phyloP scores from a whole-genome alignment of 2,113 vertebrate species.

The Hydrochoerus hydrochaeris region DNA sequence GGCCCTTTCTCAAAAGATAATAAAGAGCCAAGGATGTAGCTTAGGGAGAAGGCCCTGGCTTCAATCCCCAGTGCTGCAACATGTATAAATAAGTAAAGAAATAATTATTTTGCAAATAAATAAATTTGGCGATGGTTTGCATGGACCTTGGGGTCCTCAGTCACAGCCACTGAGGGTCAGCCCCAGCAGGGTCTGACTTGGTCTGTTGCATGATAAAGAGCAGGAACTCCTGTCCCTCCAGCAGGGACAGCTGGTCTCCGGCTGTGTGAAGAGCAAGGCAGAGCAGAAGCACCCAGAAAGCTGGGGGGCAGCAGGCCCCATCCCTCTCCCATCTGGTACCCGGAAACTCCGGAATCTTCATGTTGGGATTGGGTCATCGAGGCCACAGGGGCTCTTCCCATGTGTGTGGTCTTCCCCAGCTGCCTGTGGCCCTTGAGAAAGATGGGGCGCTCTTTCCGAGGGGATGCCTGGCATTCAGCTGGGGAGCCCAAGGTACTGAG shows the following conservation, averaged over 20 bases:
- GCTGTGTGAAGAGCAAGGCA: background rate
- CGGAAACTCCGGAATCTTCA: background rate
- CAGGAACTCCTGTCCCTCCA: background rate
- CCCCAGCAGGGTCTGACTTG: background rate
- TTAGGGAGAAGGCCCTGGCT: background rate
- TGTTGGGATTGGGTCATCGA: fast-evolving
- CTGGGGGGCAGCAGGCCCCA: background rate
- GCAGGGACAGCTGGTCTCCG: background rate
- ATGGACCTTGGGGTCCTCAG: background rate
- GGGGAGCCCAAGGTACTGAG: background rate
- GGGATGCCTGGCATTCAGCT: background rate
- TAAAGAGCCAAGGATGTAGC: background rate
- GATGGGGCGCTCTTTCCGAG: background rate
- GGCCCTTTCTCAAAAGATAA: background rate
- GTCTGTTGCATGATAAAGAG: background rate
- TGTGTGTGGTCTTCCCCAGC: background rate
- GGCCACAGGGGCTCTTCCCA: background rate
- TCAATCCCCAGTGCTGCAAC: background rate
- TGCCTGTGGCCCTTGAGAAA: background rate
- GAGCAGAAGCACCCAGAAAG: background rate
- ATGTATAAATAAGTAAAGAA: background rate
- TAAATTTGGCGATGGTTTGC: background rate
- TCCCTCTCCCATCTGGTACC: background rate
- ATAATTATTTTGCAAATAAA: background rate
- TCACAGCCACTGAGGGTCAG: background rate